These are phyloP conservation scores for Periophthalmus magnuspinnatus DNA, from an alignment of 2,797 vertebrate species.

Conservation along the genomic window DNA sequence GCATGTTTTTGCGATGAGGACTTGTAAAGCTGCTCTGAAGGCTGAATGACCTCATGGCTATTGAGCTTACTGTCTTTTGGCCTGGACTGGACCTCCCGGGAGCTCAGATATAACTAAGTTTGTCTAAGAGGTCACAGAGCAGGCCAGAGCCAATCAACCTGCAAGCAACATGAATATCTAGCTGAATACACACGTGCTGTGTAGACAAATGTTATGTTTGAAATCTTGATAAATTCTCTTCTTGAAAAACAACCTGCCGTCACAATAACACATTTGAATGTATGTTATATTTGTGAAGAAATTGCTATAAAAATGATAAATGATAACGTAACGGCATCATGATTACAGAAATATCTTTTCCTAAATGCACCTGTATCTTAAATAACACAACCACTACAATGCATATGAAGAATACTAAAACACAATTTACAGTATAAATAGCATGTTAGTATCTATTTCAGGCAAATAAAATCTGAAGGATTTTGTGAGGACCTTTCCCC, in stretches of 20 bases:
- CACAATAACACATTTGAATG: neutral
- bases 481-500: no score
- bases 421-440: neutral
- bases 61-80: slow-evolving; percentile 48
- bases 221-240: neutral
- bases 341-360: no score
- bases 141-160: slow-evolving; percentile 17
- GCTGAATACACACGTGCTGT: neutral
- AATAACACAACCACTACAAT: neutral
- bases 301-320: neutral
- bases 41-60: slow-evolving; percentile 54
- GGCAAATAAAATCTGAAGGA: no score
- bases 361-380: neutral
- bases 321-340: no score
- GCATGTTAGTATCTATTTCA: neutral
- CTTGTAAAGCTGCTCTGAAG: slow-evolving; percentile 49
- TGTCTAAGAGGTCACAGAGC: slow-evolving; percentile 25
- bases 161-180: slow-evolving; percentile 31
- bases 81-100: slow-evolving; percentile 24
- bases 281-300: neutral
- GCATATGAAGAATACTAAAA: neutral
- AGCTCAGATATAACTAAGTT: slow-evolving; percentile 30
- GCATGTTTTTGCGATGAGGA: slow-evolving; percentile 52
- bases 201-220: neutral
- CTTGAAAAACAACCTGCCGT: neutral